Conservation (phyloP, 2,888 invertebrate genomes). For the Pyrrhosoma nymphula region DNA sequence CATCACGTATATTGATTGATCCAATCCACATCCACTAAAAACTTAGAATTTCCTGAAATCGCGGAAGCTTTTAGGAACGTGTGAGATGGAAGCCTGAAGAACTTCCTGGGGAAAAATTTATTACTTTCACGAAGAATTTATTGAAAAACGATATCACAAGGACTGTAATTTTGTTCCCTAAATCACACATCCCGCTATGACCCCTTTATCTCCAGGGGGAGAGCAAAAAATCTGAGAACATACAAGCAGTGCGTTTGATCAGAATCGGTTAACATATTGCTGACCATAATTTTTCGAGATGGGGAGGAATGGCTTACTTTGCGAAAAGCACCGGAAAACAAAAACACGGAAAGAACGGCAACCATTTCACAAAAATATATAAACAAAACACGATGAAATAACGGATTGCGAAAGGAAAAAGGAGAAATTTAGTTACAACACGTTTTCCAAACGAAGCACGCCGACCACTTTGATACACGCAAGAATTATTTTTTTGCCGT, state of each 20-base stretch:
- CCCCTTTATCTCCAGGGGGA: background rate
- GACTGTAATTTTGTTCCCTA: background rate
- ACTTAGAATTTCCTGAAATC: too few relatives aligned
- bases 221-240: too few relatives aligned
- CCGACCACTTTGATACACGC: background rate
- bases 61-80: too few relatives aligned
- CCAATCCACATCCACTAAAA: too few relatives aligned
- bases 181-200: background rate
- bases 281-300: background rate
- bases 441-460: background rate
- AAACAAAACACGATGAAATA: background rate
- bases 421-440: background rate
- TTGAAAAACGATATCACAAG: background rate
- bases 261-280: background rate
- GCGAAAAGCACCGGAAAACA: background rate
- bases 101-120: background rate
- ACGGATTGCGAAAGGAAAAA: background rate
- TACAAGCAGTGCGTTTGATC: background rate
- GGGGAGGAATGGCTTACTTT: background rate
- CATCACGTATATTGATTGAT: too few relatives aligned
- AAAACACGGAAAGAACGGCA: background rate
- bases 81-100: background rate
- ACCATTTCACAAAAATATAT: background rate
- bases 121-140: background rate
- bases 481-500: background rate